Evolutionary conservation across 2,113 vertebrate species (phyloP).

Genomic region (Columba janthina): DNA sequence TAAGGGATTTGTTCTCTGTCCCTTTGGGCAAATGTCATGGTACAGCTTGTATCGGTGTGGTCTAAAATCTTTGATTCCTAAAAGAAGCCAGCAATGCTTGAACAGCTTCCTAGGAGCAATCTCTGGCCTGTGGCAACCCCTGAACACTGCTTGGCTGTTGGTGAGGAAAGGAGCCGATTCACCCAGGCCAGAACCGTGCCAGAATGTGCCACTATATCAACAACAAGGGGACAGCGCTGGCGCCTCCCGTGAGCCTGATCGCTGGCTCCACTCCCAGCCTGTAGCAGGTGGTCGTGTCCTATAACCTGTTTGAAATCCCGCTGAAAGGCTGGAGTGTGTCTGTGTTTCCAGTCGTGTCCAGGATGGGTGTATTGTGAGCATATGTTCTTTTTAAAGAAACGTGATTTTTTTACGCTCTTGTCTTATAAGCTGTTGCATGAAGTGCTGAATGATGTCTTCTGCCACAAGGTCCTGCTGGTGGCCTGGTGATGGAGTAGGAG

Average conservation of each 20-base stretch:
- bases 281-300: not conserved
- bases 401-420: accelerated
- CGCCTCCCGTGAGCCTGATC: not conserved
- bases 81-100: not conserved
- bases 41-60: accelerated
- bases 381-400: accelerated
- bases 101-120: not conserved
- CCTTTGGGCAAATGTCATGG: not conserved
- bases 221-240: not conserved
- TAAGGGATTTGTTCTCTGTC: not conserved
- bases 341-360: not conserved
- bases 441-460: not conserved
- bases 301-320: not conserved
- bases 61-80: not conserved
- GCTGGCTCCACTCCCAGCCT: not conserved
- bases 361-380: not conserved
- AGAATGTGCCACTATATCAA: not conserved
- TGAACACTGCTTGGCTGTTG: not conserved
- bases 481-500: not conserved
- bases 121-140: not conserved
- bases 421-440: not conserved
- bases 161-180: not conserved
- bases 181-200: not conserved
- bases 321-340: not conserved
- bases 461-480: not conserved